A percentile compares a stretch with the other conserved stretches of the same genome.
Evolutionary conservation across 2,888 invertebrate species (phyloP).

Genomic region (Perdita meconis): DNA sequence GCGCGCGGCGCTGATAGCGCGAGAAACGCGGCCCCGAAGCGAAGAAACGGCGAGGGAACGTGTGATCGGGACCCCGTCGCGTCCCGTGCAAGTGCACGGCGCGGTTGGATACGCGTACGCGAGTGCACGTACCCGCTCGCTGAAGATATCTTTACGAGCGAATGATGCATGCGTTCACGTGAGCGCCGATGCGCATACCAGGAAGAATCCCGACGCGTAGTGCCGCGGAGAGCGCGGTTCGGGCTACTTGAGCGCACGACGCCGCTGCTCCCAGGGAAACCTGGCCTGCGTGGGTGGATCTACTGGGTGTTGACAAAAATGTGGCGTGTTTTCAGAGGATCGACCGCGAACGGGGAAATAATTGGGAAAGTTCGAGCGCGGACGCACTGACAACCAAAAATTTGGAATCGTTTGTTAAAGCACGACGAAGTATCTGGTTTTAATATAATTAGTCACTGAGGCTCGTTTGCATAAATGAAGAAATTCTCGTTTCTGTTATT

Average conservation of each 20-base stretch:
- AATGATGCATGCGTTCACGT: constrained; percentile 71
- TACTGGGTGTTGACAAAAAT: too few relatives aligned
- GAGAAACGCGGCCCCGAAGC: constrained; percentile 33
- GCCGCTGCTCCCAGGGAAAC: constrained; percentile 41
- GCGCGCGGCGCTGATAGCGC: constrained; percentile 36
- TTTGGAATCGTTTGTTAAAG: too few relatives aligned
- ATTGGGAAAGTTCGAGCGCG: too few relatives aligned
- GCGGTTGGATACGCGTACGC: constrained; percentile 9
- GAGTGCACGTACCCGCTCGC: constrained; percentile 3
- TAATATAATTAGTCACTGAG: too few relatives aligned
- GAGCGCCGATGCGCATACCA: constrained; percentile 69
- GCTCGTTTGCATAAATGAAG: too few relatives aligned
- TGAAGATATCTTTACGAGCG: constrained; percentile 65
- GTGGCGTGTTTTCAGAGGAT: too few relatives aligned
- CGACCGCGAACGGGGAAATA: too few relatives aligned
- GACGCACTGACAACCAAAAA: too few relatives aligned
- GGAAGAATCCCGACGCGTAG: constrained; percentile 70
- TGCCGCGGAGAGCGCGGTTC: constrained; percentile 52
- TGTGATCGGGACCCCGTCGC: constrained; percentile 32
- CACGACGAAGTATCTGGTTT: too few relatives aligned
- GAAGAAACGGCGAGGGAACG: constrained; percentile 51
- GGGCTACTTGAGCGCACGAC: constrained; percentile 44
- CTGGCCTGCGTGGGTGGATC: constrained; percentile 53
- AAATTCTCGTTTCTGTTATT: too few relatives aligned
- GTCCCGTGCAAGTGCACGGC: constrained; percentile 37